Evolutionary conservation across 2,888 invertebrate genomes (phyloP), one percentile per base, ranked within the genome.

Genomic region (Philereme transversata): DNA sequence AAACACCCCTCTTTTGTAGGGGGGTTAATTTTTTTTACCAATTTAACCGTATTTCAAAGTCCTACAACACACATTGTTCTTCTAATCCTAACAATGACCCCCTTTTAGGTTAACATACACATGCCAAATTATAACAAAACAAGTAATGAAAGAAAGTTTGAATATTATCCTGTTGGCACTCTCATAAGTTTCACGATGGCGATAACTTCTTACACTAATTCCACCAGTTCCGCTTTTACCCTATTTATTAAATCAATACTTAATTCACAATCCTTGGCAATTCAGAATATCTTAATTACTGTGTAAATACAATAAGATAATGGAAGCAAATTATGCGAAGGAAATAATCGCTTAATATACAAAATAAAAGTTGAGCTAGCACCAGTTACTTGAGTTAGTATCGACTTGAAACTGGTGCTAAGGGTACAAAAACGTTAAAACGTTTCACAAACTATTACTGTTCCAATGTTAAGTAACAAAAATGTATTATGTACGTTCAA

Each of bases 241-340:
- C 55, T 53, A 65, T 49, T 62, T 49, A 64, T 59, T 41, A 48
- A 46, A 62, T 47, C 61, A 65, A 64, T 60, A 64, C 62, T 58
- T 58, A 60, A 49, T 56, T 63, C 51, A 57, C 63, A 67, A 67
- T 51, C 51, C 58, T 59, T 62, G 48, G 60, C 55, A 58, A 65
- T 67, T 51, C 41, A 9, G 22, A 55, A 52, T 45, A 41, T 53
- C 57, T 53, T 57, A 58, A 44, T 41, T 47, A 40, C 52, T 55
- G 45, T 64, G 55, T 65, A 67, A 69, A 66, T 67, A 57, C 63
- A 65, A 63, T n/a, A 33, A 48, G 45, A 64, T 56, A 10, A 51
- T 62, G 62, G 67, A 65, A 64, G 65, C 49, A 53, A 49, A 54
- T n/a, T 51, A 54, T 6, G 41, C 54, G 49, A 54, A 36, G 50